Conservation (phyloP, 2,113 vertebrate species). For the Bubo blakistoni region DNA sequence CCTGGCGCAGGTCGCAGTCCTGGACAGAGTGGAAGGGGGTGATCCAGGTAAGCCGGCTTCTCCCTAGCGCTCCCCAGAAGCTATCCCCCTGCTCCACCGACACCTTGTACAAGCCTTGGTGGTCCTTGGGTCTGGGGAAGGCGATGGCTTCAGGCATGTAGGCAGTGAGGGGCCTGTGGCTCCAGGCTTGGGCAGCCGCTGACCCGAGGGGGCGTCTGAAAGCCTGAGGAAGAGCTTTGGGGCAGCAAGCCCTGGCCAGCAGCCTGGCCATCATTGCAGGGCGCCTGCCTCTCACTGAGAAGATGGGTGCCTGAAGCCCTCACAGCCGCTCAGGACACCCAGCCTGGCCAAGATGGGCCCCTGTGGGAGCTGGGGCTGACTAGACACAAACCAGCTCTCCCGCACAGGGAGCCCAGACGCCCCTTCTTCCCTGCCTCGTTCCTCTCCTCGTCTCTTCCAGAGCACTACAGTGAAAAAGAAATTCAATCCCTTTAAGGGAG, state of each 20-base stretch:
- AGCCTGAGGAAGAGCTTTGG: neutral
- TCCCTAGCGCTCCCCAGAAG: constrained; percentile 76
- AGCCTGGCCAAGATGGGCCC: neutral
- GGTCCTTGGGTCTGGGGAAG: constrained; percentile 59
- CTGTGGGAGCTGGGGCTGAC: neutral
- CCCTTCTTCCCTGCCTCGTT: neutral
- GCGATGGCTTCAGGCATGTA: constrained; percentile 75
- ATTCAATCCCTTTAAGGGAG: constrained; percentile 34
- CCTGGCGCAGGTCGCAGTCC: constrained; percentile 69
- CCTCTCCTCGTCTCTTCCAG: neutral
- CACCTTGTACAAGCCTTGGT: constrained; percentile 66
- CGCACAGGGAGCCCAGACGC: fast-evolving
- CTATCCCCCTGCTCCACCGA: constrained; percentile 66
- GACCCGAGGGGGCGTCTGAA: neutral
- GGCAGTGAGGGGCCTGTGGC: constrained; percentile 25
- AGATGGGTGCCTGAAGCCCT: neutral
- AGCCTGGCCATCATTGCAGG: neutral
- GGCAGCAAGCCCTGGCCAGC: constrained; percentile 8
- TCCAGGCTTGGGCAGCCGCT: neutral
- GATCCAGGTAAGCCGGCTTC: constrained; percentile 74
- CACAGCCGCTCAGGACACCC: fast-evolving
- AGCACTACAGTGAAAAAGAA: constrained; percentile 1
- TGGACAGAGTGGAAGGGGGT: constrained; percentile 70
- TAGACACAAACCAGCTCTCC: neutral
- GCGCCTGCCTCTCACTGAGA: neutral